These are phyloP conservation scores for Anguilla pacifica DNA, from an alignment of 2,797 vertebrate genomes.

Conservation along the genomic window DNA sequence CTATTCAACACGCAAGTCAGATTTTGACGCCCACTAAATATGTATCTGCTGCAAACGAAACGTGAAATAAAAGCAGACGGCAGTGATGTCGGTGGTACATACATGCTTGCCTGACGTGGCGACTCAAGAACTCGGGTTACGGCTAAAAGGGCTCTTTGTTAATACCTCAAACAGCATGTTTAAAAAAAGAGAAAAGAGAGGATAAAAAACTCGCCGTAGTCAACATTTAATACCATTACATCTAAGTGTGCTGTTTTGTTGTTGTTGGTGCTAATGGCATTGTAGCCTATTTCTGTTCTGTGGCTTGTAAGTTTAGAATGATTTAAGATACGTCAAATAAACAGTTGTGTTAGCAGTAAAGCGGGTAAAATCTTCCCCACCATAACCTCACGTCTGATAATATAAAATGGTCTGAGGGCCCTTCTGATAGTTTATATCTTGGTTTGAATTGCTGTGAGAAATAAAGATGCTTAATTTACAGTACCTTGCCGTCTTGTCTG, in stretches of 20 bases:
- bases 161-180: slow-evolving; percentile 16
- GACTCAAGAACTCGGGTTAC: slow-evolving; percentile 32
- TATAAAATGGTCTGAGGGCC: background rate
- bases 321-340: background rate
- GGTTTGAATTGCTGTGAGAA: background rate
- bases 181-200: background rate
- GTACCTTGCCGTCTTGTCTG: too few species aligned
- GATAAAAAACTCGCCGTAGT: background rate
- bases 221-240: background rate
- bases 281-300: background rate
- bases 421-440: background rate
- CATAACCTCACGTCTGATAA: background rate
- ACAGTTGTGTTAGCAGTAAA: background rate
- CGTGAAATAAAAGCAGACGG: background rate
- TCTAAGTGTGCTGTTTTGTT: background rate
- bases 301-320: background rate
- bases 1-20: background rate
- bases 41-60: background rate
- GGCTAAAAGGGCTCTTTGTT: slow-evolving; percentile 50
- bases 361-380: background rate
- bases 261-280: background rate
- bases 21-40: background rate
- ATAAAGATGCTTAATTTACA: too few species aligned
- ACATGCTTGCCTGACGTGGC: slow-evolving; percentile 38
- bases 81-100: slow-evolving; percentile 17